These are phyloP conservation scores for Drosophila obscura DNA, from an alignment of 1,140 invertebrate genomes.

Conservation along the genomic window DNA sequence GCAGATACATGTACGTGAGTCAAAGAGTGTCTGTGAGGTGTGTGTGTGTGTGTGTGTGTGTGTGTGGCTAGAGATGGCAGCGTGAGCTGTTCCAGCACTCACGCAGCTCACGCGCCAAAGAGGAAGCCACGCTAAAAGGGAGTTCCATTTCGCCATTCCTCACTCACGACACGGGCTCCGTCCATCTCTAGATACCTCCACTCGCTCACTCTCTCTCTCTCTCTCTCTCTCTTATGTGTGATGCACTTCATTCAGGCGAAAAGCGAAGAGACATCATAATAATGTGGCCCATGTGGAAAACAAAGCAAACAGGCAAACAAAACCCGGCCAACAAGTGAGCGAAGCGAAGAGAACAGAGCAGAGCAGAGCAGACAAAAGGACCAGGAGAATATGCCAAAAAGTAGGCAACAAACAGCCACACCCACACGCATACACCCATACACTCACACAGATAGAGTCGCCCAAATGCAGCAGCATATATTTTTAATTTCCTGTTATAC, in stretches of 20 bases:
- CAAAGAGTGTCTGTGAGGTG: background rate
- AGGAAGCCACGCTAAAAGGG: background rate
- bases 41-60: constrained; percentile 7
- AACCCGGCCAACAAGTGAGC: constrained; percentile 54
- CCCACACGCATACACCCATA: constrained; percentile 8
- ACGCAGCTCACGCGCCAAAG: background rate
- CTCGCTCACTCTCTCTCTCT: background rate
- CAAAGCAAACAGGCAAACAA: constrained; percentile 64
- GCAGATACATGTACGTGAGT: constrained; percentile 30
- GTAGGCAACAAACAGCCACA: constrained; percentile 40
- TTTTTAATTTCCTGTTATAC: constrained; percentile 65
- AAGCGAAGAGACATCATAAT: constrained; percentile 64
- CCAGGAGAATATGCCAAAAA: constrained; percentile 32
- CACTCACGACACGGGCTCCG: background rate
- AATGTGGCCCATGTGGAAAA: constrained; percentile 66
- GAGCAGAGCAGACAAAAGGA: constrained; percentile 36
- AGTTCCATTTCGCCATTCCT: background rate
- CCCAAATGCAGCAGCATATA: constrained; percentile 43
- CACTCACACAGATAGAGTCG: background rate
- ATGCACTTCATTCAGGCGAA: constrained; percentile 62
- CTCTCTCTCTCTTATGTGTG: constrained; percentile 37
- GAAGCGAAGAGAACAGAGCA: too few species aligned
- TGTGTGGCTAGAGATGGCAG: constrained; percentile 6
- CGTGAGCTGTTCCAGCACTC: constrained; percentile 10
- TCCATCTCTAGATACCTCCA: background rate